Evolutionary conservation across 2,113 vertebrate species (phyloP).

Genomic region (Macquaria australasica): DNA sequence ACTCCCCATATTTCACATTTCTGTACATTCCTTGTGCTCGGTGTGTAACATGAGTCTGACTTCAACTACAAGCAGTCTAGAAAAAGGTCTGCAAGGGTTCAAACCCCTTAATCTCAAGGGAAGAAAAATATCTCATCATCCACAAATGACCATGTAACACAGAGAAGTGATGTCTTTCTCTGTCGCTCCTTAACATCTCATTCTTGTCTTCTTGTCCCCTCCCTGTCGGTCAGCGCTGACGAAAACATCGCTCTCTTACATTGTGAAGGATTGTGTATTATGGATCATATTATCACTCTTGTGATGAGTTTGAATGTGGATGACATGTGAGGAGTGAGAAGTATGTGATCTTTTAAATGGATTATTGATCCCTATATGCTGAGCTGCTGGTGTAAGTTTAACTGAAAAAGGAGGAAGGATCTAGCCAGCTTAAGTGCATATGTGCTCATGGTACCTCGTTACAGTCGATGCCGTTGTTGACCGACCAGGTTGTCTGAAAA

Average conservation of each 20-base stretch:
- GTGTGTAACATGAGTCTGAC: background rate
- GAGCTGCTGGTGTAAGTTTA: background rate
- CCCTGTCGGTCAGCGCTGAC: slow-evolving; percentile 9
- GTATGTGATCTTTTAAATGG: slow-evolving; percentile 33
- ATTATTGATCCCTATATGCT: slow-evolving; percentile 39
- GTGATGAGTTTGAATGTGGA: slow-evolving; percentile 22
- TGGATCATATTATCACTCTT: slow-evolving; percentile 18
- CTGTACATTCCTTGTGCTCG: background rate
- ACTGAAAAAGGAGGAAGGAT: slow-evolving; percentile 15
- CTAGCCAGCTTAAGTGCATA: background rate
- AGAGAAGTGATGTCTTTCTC: background rate
- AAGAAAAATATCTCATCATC: slow-evolving; percentile 1
- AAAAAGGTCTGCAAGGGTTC: background rate
- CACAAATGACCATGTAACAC: background rate
- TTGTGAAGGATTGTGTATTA: background rate
- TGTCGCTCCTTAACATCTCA: background rate
- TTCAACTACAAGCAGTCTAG: background rate
- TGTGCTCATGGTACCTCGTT: slow-evolving; percentile 89
- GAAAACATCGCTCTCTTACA: background rate
- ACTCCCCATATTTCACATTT: background rate
- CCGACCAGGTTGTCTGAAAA: slow-evolving; percentile 99
- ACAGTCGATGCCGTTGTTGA: slow-evolving; percentile 99
- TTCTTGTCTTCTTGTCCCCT: background rate
- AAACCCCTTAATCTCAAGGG: background rate
- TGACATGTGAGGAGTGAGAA: slow-evolving; percentile 1